Evolutionary conservation across 30 jellyfish, hydroid and myxozoan species (phyloP).

Genomic region (Mastigias papua): DNA sequence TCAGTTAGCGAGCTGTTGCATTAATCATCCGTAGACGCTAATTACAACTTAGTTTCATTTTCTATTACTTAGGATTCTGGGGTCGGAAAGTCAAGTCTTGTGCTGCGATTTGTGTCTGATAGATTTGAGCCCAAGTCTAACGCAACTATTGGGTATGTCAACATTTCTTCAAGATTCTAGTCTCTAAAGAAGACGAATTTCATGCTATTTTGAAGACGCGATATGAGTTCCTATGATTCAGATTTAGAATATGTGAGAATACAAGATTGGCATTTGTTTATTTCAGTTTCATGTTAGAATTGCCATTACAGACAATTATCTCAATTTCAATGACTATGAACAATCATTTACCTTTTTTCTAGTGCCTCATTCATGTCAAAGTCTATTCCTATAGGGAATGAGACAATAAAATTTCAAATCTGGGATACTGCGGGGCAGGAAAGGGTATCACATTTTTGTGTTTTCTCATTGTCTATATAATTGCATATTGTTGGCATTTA

Average conservation of each 20-base stretch:
- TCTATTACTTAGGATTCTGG: slow-evolving; percentile 87
- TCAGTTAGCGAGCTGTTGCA: no score
- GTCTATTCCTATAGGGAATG: slow-evolving; percentile 66
- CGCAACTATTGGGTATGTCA: slow-evolving; percentile 91
- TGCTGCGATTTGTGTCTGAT: slow-evolving; percentile 90
- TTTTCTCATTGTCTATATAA: no score
- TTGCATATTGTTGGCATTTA: no score
- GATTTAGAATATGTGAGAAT: no score
- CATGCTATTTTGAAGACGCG: no score
- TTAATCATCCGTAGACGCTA: no score
- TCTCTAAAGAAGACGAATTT: no score
- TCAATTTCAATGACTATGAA: no score
- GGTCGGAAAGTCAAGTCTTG: slow-evolving; percentile 98
- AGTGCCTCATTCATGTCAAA: slow-evolving; percentile 97
- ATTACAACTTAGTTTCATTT: background rate
- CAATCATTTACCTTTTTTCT: background rate
- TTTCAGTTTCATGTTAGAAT: no score
- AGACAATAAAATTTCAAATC: slow-evolving; percentile 83
- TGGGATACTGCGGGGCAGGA: slow-evolving; percentile 99
- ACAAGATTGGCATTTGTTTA: no score
- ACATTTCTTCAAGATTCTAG: background rate
- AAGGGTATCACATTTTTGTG: slow-evolving; percentile 49
- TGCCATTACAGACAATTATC: no score
- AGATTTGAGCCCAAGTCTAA: slow-evolving; percentile 76
- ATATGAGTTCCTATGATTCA: no score